Base-by-base conservation (phyloP, 92 coral and sea anemone genomes). In the Plumapathes pennacea region DNA sequence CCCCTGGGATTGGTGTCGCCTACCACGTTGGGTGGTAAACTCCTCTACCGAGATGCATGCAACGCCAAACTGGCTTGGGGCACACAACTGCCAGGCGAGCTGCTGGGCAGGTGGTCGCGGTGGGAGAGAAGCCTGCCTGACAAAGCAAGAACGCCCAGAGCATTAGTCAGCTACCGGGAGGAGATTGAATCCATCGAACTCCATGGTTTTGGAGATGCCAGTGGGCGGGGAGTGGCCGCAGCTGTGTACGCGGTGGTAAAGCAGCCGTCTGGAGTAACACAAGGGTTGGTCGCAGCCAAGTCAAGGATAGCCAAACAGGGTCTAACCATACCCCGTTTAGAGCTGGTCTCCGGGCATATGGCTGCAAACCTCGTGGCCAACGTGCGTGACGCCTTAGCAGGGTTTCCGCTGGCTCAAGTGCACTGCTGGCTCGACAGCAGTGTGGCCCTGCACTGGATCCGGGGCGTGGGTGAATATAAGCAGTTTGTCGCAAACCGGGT, bases 351-450 rank as follows among this genome's bases (percentile, higher is more conserved):
- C 0, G 80, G 63, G 2, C 80, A 72, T 31, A 72, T 51, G 80
- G 64, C 80, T 10, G 26, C 19, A 1, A 72, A 72, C 25, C 34
- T 61, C 13, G 26, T 40, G 2, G 49, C 49, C 3, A 73, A 62
- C 50, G 36, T 23, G 10, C 38, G 39, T 14, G 55, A 50, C 21
- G 69, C 78, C 10, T 53, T 51, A 0, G 38, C 39, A 19, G 80
- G 65, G 7, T 72, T 72, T 24, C 64, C 64, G 11, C 56, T 73
- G 12, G 29, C 28, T 21, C 46, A 41, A 21, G 3, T 61, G 31
- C 13, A 72, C 64, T 62, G 72, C 38, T 72, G 72, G 80, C 72
- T 72, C 13, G 69, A 70, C 52, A 70, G 78, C 13, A 70, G 48
- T 4, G 69, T 58, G 30, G 69, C 69, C 22, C 38, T 71, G 32